Base-by-base conservation (phyloP, 2,888 invertebrate genomes). In the Habroteleia sp. region DNA sequence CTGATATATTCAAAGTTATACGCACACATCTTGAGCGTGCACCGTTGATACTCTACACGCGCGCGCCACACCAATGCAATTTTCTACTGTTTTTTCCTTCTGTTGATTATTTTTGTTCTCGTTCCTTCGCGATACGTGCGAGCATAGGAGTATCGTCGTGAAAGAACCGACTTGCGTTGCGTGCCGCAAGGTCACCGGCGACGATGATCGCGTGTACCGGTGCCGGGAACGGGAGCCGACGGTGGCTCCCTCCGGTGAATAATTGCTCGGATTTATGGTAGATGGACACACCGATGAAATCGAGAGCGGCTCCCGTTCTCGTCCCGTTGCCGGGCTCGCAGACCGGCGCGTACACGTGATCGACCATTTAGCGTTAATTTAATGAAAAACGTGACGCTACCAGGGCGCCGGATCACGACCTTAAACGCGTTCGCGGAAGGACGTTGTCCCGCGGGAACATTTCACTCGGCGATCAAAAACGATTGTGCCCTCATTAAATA, bases 171-270 rank as follows among this genome's bases (percentile, higher is more conserved):
- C 58, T 16, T 68, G 44, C 65, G 35, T 86, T 81, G 87, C 86
- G 86, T 87, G 87, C 83, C 83, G 82, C 85, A 87, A 87, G 87
- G 87, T 76, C 85, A 79, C 58, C 58, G 48, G 75, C 73, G 77
- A 73, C 77, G 75, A 69, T 41, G 85, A 88, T 87, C 87, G 87
- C 87, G 86, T 88, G 87, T 85, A 83, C 79, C 76, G 75, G 39
- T 54, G 56, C 68, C 69, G 74, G 76, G 81, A 85, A 84, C 85
- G 80, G 87, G 85, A 85, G 86, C 84, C 81, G 82, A 82, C 83
- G 77, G 82, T 83, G 84, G 84, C 83, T 83, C 82, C 81, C 82
- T 80, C 84, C 84, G 83, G 84, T 84, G 83, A 85, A 86, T 85
- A 84, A 86, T 86, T 84, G 82, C 76, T 74, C 75, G 79, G 72